Evolutionary conservation across 1,140 invertebrate species (phyloP).

Genomic region (Drosophila sechellia): DNA sequence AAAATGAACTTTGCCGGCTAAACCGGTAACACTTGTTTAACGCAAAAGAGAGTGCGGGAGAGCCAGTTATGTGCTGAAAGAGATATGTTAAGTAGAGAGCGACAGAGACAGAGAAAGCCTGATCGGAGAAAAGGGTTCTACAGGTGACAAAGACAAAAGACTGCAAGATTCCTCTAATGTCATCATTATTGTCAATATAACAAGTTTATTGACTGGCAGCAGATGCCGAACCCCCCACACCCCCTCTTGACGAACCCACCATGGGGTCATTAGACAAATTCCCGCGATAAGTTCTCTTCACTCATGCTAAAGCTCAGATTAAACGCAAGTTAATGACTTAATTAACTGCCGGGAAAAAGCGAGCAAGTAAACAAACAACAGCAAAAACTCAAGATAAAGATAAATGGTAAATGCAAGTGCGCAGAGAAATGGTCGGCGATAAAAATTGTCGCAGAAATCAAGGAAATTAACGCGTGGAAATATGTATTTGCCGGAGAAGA

Average conservation of each 20-base stretch:
- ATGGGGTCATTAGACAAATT: slow-evolving; percentile 72
- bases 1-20: slow-evolving; percentile 67
- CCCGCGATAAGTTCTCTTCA: slow-evolving; percentile 53
- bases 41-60: slow-evolving; percentile 26
- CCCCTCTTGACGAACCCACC: background rate
- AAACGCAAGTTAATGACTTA: slow-evolving; percentile 80
- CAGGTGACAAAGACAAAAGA: slow-evolving; percentile 73
- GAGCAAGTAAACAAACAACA: slow-evolving; percentile 24
- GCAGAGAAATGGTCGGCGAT: slow-evolving; percentile 29
- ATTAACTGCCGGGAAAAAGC: slow-evolving; percentile 62
- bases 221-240: slow-evolving; percentile 3
- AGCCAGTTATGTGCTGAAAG: slow-evolving; percentile 18
- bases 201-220: slow-evolving; percentile 73
- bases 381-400: slow-evolving; percentile 37
- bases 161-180: slow-evolving; percentile 69
- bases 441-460: slow-evolving; percentile 61
- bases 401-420: slow-evolving; percentile 45
- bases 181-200: slow-evolving; percentile 82
- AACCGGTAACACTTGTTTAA: slow-evolving; percentile 81
- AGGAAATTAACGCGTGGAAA: slow-evolving; percentile 67
- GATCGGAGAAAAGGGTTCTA: slow-evolving; percentile 43
- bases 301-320: slow-evolving; percentile 63
- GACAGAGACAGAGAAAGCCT: slow-evolving; percentile 28
- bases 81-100: slow-evolving; percentile 49
- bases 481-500: slow-evolving; percentile 34